Conservation (phyloP, 2,113 vertebrate genomes). For the Gallinago undulata region DNA sequence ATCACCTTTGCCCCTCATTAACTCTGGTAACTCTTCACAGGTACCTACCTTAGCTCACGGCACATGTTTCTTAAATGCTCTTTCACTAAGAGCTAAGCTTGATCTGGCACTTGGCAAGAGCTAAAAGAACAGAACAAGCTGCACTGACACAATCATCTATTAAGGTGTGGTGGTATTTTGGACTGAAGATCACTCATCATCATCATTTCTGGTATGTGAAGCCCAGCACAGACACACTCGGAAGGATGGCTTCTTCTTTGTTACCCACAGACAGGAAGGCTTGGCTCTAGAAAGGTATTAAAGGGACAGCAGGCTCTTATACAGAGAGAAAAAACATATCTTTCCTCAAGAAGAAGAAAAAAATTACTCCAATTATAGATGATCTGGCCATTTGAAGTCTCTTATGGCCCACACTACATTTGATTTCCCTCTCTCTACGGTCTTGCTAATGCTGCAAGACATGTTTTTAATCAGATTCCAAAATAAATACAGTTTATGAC, state of each 20-base stretch:
- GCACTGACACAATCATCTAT: background rate
- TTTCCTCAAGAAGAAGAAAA: background rate
- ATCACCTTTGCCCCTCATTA: background rate
- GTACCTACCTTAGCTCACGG: background rate
- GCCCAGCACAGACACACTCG: background rate
- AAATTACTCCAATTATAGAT: background rate
- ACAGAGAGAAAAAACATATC: background rate
- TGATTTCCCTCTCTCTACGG: background rate
- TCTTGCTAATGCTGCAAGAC: conserved; percentile 28
- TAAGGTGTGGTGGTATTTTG: background rate
- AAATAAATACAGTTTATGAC: conserved; percentile 14
- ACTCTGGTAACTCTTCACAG: background rate
- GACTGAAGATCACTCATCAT: background rate
- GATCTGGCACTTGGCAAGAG: background rate
- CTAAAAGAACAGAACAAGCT: background rate
- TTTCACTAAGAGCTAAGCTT: background rate
- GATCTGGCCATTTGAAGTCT: background rate
- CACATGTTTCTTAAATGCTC: background rate
- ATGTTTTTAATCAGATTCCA: conserved; percentile 44
- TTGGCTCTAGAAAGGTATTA: background rate
- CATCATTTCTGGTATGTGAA: background rate
- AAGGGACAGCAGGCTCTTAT: background rate
- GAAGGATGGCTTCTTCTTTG: background rate
- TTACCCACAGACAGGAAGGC: background rate
- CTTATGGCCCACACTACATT: background rate